These are phyloP conservation scores for Hylaeus volcanicus DNA, from an alignment of 1,140 invertebrate genomes.

Conservation along the genomic window DNA sequence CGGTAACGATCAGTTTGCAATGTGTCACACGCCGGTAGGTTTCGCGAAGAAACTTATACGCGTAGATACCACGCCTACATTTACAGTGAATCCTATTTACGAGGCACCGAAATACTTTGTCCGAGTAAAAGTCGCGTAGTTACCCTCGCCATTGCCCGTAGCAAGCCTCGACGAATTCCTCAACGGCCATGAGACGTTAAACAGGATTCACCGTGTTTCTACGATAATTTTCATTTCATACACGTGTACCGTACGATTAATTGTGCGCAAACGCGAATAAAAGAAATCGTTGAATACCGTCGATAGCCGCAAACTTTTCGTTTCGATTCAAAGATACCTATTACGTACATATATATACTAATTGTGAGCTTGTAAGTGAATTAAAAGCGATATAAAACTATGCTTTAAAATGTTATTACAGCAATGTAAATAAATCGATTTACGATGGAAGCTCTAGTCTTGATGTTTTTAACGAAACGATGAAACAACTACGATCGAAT, in stretches of 20 bases:
- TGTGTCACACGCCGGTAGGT: slow-evolving; percentile 4
- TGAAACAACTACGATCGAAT: neutral
- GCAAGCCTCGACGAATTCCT: too few relatives aligned
- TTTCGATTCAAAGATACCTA: slow-evolving; percentile 46
- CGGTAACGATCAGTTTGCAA: slow-evolving; percentile 3
- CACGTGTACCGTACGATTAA: neutral
- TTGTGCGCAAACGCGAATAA: slow-evolving; percentile 17
- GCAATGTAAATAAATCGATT: slow-evolving; percentile 69
- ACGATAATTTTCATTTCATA: slow-evolving; percentile 18
- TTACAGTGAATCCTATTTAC: too few relatives aligned
- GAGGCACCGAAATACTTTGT: too few relatives aligned
- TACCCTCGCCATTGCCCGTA: too few relatives aligned
- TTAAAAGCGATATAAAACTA: slow-evolving; percentile 59
- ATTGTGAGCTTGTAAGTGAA: slow-evolving; percentile 66
- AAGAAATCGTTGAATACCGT: neutral
- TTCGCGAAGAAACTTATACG: slow-evolving; percentile 21
- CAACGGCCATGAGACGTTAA: too few relatives aligned
- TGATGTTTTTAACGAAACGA: slow-evolving; percentile 14
- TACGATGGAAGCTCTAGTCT: slow-evolving; percentile 49
- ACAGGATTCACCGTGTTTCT: neutral
- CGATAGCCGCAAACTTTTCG: slow-evolving; percentile 46
- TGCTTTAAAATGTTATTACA: slow-evolving; percentile 67
- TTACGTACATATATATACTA: slow-evolving; percentile 51
- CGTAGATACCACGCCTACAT: neutral
- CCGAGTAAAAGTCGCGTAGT: too few relatives aligned